Evolutionary conservation across 2,888 invertebrate genomes (phyloP), one percentile per base, ranked within the genome.

Genomic region (Malthinus flaveolus): DNA sequence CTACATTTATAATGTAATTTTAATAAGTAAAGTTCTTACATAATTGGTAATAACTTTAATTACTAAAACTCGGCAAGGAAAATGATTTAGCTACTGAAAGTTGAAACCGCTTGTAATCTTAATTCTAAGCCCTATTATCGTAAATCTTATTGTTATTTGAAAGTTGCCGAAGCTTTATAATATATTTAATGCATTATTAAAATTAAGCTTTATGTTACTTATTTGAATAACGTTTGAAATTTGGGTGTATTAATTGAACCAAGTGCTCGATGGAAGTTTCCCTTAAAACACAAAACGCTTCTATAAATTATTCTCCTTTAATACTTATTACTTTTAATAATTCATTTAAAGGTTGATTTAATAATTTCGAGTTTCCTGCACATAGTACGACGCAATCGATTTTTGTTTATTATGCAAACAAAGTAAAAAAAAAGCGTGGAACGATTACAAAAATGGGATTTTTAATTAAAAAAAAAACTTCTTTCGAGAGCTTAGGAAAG

Each of bases 401-500:
- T 23, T 23, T 23, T 23, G 23, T 23, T 23, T 23, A 23, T 23
- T 23, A 23, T 23, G 5, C 23, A 23, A 3, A 23, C 23, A 23
- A 23, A 23, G 23, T 23, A 5, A 5, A 23, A 23, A 23, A 23
- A 23, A 23, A 23, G 23, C 23, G 23, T 23, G 23, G 23, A 23
- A 23, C 23, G 23, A 23, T 23, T 23, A 23, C 23, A 23, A 23
- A 23, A 23, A 23, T 23, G 23, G 23, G 23, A 23, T 2, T 23
- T 23, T 23, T 23, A 23, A 23, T 23, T 23, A 23, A 23, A 23
- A 23, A 23, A 23, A 23, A 23, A 23, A 23, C 3, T 23, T 23
- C 23, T 59, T 56, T 56, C 53, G 53, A 59, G 49, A 46, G 55
- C 48, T 55, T 52, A 51, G 44, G 23, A 23, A 59, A 59, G 56